phyloP scores from a whole-genome alignment of 2,888 invertebrate species.

The Hirtodrosophila trivittata region DNA sequence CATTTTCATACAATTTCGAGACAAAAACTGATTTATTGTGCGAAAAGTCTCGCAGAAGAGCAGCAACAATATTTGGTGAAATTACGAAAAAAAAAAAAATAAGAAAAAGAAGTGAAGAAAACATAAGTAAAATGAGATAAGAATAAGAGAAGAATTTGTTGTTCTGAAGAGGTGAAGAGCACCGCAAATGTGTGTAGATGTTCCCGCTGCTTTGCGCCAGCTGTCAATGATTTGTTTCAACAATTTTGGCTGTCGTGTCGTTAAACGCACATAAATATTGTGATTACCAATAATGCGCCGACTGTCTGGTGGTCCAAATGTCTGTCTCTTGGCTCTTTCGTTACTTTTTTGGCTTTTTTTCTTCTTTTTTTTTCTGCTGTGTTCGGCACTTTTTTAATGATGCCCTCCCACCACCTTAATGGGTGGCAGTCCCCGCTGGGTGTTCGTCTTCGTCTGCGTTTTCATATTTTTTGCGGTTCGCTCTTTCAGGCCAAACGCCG shows the following conservation, averaged over 20 bases:
- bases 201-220: conserved; percentile 48
- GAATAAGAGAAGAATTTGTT: conserved; percentile 16
- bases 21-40: conserved; percentile 43
- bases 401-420: conserved; percentile 24
- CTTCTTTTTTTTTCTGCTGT: conserved; percentile 33
- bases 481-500: conserved; percentile 39
- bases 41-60: conserved; percentile 27
- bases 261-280: conserved; percentile 77
- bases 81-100: conserved; percentile 18
- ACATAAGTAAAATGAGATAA: conserved; percentile 38
- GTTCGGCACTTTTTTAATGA: conserved; percentile 56
- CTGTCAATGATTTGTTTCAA: conserved; percentile 77
- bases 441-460: conserved; percentile 17
- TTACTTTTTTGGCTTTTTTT: conserved; percentile 27
- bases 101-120: conserved; percentile 9
- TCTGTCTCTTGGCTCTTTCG: conserved; percentile 24
- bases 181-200: conserved; percentile 37
- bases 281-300: conserved; percentile 75
- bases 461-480: conserved; percentile 33
- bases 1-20: conserved; percentile 10
- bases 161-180: conserved; percentile 34
- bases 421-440: conserved; percentile 20
- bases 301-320: conserved; percentile 37
- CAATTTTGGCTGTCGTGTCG: conserved; percentile 70
- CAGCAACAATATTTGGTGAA: conserved; percentile 12